phyloP scores from a whole-genome alignment of 1,140 invertebrate species.

The Drosophila murphyi region DNA sequence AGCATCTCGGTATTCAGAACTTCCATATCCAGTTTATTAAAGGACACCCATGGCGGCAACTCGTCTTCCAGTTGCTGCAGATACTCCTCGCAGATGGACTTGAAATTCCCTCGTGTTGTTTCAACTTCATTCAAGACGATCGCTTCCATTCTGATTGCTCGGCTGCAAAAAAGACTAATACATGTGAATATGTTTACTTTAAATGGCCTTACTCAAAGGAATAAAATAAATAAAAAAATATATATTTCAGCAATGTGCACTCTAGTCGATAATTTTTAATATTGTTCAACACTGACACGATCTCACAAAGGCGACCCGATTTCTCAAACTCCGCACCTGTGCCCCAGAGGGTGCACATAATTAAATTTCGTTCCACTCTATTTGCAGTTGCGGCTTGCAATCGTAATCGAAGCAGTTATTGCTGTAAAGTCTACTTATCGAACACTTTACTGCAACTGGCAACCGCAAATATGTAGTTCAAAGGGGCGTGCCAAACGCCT shows the following conservation, averaged over 20 bases:
- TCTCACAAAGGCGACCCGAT: background rate
- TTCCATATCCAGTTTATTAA: constrained; percentile 1
- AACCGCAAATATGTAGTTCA: constrained; percentile 2
- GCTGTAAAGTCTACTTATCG: constrained; percentile 13
- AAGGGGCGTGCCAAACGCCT: background rate
- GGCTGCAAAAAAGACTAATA: no score
- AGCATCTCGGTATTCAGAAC: background rate
- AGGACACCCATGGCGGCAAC: constrained; percentile 25
- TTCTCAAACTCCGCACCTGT: constrained; percentile 23
- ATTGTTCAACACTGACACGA: background rate
- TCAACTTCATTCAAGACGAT: no score
- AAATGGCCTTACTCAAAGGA: no score
- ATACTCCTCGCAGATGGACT: constrained; percentile 7
- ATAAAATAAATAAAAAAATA: no score
- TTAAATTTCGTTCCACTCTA: constrained; percentile 34
- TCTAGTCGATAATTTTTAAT: background rate
- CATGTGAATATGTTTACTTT: no score
- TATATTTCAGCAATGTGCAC: no score
- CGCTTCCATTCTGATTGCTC: no score
- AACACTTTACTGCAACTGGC: constrained; percentile 2
- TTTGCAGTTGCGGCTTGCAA: constrained; percentile 33
- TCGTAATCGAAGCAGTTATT: constrained; percentile 28
- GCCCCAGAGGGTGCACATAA: background rate
- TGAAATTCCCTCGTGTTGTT: background rate
- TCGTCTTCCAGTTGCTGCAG: constrained; percentile 33